A percentile compares a stretch with the other conserved stretches of the same genome.
These are phyloP conservation scores for Bombus polaris DNA, from an alignment of 1,140 invertebrate species.

Conservation along the genomic window DNA sequence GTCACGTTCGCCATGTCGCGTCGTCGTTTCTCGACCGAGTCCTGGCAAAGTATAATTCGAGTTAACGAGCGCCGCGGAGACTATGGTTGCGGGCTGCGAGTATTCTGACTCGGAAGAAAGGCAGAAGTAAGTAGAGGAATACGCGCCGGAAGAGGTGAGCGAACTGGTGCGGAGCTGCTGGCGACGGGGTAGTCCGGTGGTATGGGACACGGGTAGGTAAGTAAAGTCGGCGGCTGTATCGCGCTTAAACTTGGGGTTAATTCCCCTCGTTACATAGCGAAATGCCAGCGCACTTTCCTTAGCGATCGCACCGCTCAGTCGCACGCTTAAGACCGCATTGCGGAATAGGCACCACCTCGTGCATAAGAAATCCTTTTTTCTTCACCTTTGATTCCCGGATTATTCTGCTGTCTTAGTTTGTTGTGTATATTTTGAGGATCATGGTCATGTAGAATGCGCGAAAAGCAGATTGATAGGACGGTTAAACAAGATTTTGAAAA, in stretches of 20 bases:
- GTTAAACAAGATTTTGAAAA: not conserved
- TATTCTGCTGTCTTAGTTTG: conserved; percentile 28
- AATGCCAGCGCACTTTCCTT: conserved; percentile 69
- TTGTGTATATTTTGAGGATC: too few relatives aligned
- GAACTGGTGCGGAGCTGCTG: conserved; percentile 22
- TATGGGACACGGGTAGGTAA: conserved; percentile 54
- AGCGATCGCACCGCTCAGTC: conserved; percentile 68
- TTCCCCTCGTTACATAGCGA: conserved; percentile 75
- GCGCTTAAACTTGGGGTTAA: conserved; percentile 76
- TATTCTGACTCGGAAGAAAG: not conserved
- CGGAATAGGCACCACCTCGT: conserved; percentile 65
- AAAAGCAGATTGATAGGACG: not conserved
- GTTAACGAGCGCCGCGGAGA: conserved; percentile 65
- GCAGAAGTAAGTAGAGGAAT: not conserved
- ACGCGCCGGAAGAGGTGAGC: not conserved
- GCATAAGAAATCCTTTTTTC: conserved; percentile 58
- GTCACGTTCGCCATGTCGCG: conserved; percentile 44
- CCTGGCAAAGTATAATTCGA: conserved; percentile 67
- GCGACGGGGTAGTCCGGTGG: conserved; percentile 45
- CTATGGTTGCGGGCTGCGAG: not conserved
- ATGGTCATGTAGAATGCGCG: not conserved
- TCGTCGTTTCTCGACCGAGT: conserved; percentile 38
- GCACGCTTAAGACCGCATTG: conserved; percentile 74
- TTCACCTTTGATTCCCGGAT: conserved; percentile 48
- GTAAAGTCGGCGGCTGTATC: conserved; percentile 69